These are phyloP conservation scores for Halocaridina rubra DNA, from an alignment of 2,888 invertebrate genomes.

Conservation along the genomic window DNA sequence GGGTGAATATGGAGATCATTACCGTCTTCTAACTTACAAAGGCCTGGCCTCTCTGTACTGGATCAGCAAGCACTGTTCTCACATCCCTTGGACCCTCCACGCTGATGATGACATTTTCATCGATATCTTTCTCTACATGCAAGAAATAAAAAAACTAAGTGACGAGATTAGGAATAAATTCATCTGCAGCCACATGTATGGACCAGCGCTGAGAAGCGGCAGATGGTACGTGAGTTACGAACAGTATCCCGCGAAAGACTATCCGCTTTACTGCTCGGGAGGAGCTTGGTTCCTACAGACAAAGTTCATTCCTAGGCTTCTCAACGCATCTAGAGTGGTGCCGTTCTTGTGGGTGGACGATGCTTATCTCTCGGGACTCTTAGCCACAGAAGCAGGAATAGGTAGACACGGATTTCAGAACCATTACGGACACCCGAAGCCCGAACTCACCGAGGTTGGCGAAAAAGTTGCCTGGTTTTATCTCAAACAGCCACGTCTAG, in stretches of 20 bases:
- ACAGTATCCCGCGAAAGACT: conserved; percentile 66
- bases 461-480: neutral
- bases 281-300: conserved; percentile 66
- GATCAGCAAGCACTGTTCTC: conserved; percentile 61
- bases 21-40: conserved; percentile 65
- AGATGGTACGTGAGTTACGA: conserved; percentile 66
- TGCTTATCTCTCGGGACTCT: conserved; percentile 70
- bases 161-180: neutral
- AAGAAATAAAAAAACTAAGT: neutral
- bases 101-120: conserved; percentile 65
- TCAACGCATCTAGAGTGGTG: conserved; percentile 66
- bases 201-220: conserved; percentile 64
- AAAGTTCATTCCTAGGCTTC: conserved; percentile 65
- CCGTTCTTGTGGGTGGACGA: conserved; percentile 72
- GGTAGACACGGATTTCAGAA: neutral
- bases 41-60: conserved; percentile 65
- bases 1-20: conserved; percentile 64
- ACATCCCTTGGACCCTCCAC: conserved; percentile 63
- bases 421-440: conserved; percentile 3
- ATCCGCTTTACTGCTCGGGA: conserved; percentile 67
- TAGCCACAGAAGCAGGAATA: conserved; percentile 25
- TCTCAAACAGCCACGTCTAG: neutral
- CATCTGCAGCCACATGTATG: conserved; percentile 30
- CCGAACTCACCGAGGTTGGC: neutral
- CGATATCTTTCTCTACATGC: conserved; percentile 50